Evolutionary conservation across 2,113 vertebrate genomes (phyloP), one percentile per base, ranked within the genome.

Genomic region (Gyps fulvus): DNA sequence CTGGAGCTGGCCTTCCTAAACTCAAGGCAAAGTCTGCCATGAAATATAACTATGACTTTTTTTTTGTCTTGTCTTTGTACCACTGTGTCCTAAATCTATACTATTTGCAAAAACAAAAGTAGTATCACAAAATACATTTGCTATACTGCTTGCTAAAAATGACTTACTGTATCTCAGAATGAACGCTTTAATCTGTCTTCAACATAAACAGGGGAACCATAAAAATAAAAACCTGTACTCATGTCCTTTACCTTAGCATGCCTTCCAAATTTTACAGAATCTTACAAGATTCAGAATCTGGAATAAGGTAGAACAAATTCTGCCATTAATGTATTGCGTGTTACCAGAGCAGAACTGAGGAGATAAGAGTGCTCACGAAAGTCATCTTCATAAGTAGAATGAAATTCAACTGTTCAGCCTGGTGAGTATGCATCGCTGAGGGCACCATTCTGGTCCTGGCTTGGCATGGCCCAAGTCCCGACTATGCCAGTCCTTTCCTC

Each of bases 391-490:
- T 16, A 54, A 65, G 27, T 8, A 16, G 70, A 32, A 83, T 43
- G 22, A 65, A 83, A 77, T 36, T 47, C 20, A 57, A 2, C 16
- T 21, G 17, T 45, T 57, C 21, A 8, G 9, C 10, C n/a, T 1
- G 2, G 16, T 23, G 47, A 63, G 26, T 5, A 13, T 2, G 16
- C 23, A 21, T 26, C 0, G 0, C 43, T 43, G 62, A 77, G 21
- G 31, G 45, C 40, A 77, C 36, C 14, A 0, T 36, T 72, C 58
- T 34, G 21, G 23, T 43, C 52, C 49, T 59, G 40, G 47, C 54
- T 83, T 83, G 66, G 40, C 1, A 1, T n/a, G 20, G 40, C 34
- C 13, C 0, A 0, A 63, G 5, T 54, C 54, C 54, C 5, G 4
- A 11, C 31, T 32, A 9, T 11, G 23, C 23, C 66, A 70, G 34